A percentile compares a stretch with the other conserved stretches of the same genome.
These are phyloP conservation scores for Theristus sp. DNA, from an alignment of 2,888 invertebrate genomes.

Conservation along the genomic window DNA sequence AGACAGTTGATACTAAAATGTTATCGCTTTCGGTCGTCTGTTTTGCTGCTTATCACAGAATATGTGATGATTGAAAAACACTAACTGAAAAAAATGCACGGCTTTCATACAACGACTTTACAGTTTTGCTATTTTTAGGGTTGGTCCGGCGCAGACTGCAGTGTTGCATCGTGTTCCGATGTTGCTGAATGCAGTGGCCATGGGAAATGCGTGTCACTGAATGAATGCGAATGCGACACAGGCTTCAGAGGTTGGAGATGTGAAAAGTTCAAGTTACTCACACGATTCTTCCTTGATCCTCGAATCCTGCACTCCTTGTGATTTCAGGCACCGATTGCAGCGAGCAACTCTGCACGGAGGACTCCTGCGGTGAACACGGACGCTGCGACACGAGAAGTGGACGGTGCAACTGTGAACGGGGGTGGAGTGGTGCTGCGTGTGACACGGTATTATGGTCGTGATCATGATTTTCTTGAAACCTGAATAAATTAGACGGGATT, in stretches of 20 bases:
- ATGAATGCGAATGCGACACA: constrained; percentile 4
- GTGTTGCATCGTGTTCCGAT: background rate
- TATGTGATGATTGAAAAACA: no score
- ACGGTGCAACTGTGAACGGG: no score
- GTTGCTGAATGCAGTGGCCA: constrained; percentile 2
- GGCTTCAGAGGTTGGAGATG: background rate
- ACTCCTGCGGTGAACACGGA: background rate
- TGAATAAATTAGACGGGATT: no score
- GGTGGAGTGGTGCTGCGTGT: no score
- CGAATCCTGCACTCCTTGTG: no score
- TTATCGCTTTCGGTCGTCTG: no score
- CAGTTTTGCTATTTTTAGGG: constrained; percentile 1
- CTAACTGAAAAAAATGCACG: no score
- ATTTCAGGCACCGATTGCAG: background rate
- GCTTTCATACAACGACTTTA: no score
- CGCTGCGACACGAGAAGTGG: background rate
- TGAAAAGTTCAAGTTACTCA: background rate
- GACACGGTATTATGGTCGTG: no score
- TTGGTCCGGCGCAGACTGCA: constrained; percentile 4
- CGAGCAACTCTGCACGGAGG: background rate
- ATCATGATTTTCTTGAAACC: no score
- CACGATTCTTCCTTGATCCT: background rate
- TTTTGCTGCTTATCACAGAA: no score
- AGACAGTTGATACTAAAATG: no score
- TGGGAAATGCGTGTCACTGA: constrained; percentile 6